These are phyloP conservation scores for Myotis pilosus DNA, from an alignment of 2,797 vertebrate species.

Conservation along the genomic window DNA sequence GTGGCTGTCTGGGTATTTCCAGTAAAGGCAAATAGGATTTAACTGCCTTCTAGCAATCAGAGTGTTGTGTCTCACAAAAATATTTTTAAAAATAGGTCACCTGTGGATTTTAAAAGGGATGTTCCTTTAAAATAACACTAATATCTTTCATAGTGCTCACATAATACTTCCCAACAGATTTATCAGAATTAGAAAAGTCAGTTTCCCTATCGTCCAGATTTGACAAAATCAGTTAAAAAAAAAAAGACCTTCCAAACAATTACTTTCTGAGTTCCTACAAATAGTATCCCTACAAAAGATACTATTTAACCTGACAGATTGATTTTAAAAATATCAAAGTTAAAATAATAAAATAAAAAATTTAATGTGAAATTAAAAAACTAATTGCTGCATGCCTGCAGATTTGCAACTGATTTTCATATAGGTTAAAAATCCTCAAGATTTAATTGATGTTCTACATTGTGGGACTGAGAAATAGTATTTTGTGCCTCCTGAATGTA, in stretches of 20 bases:
- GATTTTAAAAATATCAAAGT: constrained; percentile 72
- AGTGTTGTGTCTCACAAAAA: constrained; percentile 11
- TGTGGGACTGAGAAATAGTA: constrained; percentile 78
- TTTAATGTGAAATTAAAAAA: constrained; percentile 34
- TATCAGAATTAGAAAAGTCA: constrained; percentile 20
- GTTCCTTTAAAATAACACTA: not conserved
- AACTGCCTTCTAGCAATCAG: constrained; percentile 23
- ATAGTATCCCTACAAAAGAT: not conserved
- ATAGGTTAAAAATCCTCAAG: constrained; percentile 74
- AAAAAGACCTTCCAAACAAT: not conserved
- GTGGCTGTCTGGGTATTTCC: constrained; percentile 19
- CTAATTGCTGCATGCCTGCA: constrained; percentile 71
- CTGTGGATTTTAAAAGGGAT: constrained; percentile 40
- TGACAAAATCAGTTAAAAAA: not conserved
- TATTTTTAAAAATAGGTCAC: constrained; percentile 7
- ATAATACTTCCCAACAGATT: not conserved
- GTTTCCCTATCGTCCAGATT: not conserved
- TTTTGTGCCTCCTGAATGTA: constrained; percentile 79
- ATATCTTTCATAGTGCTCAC: not conserved
- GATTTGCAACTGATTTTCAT: constrained; percentile 78
- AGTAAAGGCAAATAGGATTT: not conserved
- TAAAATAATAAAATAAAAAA: constrained; percentile 45
- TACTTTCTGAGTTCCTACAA: not conserved
- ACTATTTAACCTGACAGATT: constrained; percentile 1
- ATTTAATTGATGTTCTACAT: constrained; percentile 82